Evolutionary conservation across 1,140 invertebrate genomes (phyloP), one percentile per base, ranked within the genome.

Genomic region (Homalodisca vitripennis): DNA sequence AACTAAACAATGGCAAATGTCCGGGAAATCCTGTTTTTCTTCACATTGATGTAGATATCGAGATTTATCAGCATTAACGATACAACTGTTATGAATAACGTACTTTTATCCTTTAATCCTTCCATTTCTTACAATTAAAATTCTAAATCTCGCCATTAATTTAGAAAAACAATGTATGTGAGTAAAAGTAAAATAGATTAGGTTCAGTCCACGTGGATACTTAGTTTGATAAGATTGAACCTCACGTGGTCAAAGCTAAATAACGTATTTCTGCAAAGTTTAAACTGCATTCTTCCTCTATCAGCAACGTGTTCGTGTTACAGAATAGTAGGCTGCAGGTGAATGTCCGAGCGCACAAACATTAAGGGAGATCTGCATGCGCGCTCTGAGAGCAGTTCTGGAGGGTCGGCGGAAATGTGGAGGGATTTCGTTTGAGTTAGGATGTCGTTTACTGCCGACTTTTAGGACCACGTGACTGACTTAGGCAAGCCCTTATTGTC

Each of bases 351-450:
- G 3, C 17, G 14, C 3, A 6, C 17, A 51, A n/a, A 14, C 3
- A 20, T 51, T 22, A 20, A 20, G 3, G 48, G 48, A 20, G n/a
- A 51, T 51, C 48, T 51, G 48, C 48, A 51, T 51, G 48, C 48
- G n/a, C 6, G n/a, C 3, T 51, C 48, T 20, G 48, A 51, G 14
- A 22, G 48, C 48, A 3, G 22, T 51, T 51, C n/a, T 51, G 3
- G 3, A 51, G 48, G 48, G 48, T 51, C 48, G 22, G 48, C 48
- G n/a, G 22, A 51, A 51, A 3, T 14, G n/a, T 14, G 48, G n/a
- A 51, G 48, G 48, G 48, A 51, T 51, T 51, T 51, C 48, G 17
- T 51, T 51, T 51, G 48, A 51, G 48, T 51, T 51, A 51, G 22
- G 48, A 51, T 51, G 48, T 51, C 48, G 48, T 51, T 51, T 22